Evolutionary conservation across 2,888 invertebrate genomes (phyloP).

Genomic region (Meteorus cinctellus): DNA sequence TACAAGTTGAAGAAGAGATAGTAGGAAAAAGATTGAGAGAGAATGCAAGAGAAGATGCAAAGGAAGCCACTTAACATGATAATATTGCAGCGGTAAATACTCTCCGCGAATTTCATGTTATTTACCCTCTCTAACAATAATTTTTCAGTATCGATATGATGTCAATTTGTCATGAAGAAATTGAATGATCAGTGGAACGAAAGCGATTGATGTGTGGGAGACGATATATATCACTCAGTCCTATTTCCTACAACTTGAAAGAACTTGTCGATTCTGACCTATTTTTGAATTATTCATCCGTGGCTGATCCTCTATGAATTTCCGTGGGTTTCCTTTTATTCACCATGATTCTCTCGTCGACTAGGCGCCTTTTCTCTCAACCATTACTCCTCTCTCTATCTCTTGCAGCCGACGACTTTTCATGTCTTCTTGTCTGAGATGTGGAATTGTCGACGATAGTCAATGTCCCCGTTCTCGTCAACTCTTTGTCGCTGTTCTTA

Average conservation of each 20-base stretch:
- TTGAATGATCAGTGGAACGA: too few relatives aligned
- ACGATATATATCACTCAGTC: neutral
- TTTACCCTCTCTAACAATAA: too few relatives aligned
- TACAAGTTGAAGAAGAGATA: slow-evolving; percentile 15
- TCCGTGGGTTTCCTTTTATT: slow-evolving; percentile 14
- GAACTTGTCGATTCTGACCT: slow-evolving; percentile 47
- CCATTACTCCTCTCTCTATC: slow-evolving; percentile 37
- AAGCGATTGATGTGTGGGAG: neutral
- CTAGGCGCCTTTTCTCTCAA: neutral
- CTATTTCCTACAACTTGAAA: slow-evolving; percentile 15
- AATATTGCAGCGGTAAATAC: slow-evolving; percentile 57
- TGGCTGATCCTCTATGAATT: slow-evolving; percentile 52
- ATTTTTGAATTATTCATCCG: slow-evolving; percentile 59
- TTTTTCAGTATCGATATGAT: too few relatives aligned
- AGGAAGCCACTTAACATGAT: slow-evolving; percentile 61
- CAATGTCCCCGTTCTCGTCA: slow-evolving; percentile 32
- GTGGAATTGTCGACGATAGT: slow-evolving; percentile 30
- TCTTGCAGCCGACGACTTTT: slow-evolving; percentile 34
- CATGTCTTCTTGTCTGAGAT: slow-evolving; percentile 20
- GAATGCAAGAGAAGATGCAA: neutral
- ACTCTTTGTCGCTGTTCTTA: neutral
- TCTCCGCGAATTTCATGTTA: too few relatives aligned
- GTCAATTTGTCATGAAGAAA: too few relatives aligned
- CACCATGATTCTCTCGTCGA: neutral
- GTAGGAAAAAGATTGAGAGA: slow-evolving; percentile 8